Conservation (phyloP, 2,113 vertebrate genomes). For the Scytalopus superciliaris region DNA sequence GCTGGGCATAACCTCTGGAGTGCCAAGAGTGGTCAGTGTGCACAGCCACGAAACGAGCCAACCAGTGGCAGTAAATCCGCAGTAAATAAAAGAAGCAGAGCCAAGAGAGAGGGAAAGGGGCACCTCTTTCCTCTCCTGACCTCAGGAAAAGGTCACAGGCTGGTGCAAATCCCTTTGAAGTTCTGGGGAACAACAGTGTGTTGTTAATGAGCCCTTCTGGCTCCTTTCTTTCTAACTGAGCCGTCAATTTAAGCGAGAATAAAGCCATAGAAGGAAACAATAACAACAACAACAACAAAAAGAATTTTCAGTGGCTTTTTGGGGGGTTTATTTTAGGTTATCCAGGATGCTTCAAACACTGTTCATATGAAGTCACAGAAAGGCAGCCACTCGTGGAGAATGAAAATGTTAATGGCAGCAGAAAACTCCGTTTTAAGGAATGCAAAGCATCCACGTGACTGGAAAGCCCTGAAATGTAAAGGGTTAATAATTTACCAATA, state of each 20-base stretch:
- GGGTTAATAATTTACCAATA: not conserved
- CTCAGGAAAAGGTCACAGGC: not conserved
- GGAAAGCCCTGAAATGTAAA: not conserved
- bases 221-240: not conserved
- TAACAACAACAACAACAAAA: too few relatives aligned
- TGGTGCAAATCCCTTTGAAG: not conserved
- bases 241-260: not conserved
- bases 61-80: not conserved
- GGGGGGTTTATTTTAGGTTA: not conserved
- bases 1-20: rapidly evolving
- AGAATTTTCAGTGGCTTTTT: not conserved
- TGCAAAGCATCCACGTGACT: not conserved
- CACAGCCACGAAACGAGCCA: not conserved
- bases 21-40: not conserved
- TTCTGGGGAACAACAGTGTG: not conserved
- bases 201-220: not conserved
- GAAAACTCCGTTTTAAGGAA: not conserved
- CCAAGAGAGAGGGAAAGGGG: not conserved
- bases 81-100: not conserved
- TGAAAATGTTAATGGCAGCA: not conserved
- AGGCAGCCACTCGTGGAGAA: not conserved
- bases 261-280: not conserved
- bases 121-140: not conserved
- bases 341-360: not conserved
- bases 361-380: not conserved